phyloP scores from a whole-genome alignment of 2,888 invertebrate genomes.

The Thera britannica region DNA sequence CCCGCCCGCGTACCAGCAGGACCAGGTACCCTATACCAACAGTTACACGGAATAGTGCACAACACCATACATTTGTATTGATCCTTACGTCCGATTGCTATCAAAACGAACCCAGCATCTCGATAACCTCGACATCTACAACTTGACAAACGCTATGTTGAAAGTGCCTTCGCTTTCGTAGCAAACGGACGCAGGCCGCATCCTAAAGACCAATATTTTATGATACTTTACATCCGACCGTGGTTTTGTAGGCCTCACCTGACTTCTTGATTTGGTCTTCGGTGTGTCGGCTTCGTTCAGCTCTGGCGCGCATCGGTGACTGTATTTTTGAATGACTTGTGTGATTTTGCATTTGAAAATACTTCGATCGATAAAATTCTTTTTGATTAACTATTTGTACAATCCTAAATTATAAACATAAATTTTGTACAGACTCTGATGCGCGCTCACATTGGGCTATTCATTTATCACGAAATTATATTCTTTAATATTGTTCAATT shows the following conservation, averaged over 20 bases:
- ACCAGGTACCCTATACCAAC: constrained; percentile 69
- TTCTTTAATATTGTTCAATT: constrained; percentile 17
- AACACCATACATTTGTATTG: constrained; percentile 25
- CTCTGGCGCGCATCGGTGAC: constrained; percentile 30
- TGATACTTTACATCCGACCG: constrained; percentile 5
- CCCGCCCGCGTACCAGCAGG: constrained; percentile 84
- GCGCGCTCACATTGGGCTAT: constrained; percentile 30
- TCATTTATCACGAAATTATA: constrained; percentile 33
- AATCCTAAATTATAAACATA: not conserved
- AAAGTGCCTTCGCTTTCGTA: constrained; percentile 20
- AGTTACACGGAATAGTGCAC: constrained; percentile 32
- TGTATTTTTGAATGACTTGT: constrained; percentile 5
- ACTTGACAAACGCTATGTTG: not conserved
- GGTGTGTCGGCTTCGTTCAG: constrained; percentile 28
- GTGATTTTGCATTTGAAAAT: not conserved
- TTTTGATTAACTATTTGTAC: not conserved
- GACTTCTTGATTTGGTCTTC: constrained; percentile 26
- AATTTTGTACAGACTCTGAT: constrained; percentile 19
- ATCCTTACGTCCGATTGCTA: constrained; percentile 3
- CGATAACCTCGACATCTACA: no score
- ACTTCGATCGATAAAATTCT: not conserved
- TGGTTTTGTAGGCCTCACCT: constrained; percentile 15
- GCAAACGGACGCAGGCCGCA: constrained; percentile 25
- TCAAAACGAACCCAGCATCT: constrained; percentile 10
- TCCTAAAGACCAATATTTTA: constrained; percentile 28